These are phyloP conservation scores for Campylorhamphus procurvoides DNA, from an alignment of 2,113 vertebrate genomes.

Conservation along the genomic window DNA sequence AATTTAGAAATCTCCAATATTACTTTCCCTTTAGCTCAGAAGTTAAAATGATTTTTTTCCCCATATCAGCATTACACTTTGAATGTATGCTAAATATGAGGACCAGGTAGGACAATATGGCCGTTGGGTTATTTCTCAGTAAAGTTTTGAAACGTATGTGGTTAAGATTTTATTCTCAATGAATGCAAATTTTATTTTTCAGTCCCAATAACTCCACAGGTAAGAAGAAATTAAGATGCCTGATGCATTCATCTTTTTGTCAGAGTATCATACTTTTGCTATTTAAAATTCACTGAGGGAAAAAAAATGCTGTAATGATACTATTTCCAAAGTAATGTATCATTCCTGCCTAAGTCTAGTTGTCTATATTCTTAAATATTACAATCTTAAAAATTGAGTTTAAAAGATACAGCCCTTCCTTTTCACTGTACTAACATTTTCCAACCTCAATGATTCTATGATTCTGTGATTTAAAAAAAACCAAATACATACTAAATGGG, in stretches of 20 bases:
- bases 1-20: background rate
- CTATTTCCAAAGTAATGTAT: background rate
- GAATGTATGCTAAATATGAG: background rate
- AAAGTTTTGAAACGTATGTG: background rate
- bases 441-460: background rate
- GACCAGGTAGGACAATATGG: background rate
- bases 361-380: background rate
- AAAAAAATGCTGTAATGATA: background rate
- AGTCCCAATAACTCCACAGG: background rate
- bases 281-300: background rate
- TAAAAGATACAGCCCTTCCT: background rate
- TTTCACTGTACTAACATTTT: background rate
- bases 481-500: background rate
- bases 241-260: background rate
- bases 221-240: constrained; percentile 3
- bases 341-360: background rate
- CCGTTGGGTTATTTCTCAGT: background rate
- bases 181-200: background rate
- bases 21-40: background rate
- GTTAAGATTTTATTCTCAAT: background rate
- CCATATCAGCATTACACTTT: background rate
- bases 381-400: background rate
- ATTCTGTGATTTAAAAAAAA: constrained; percentile 9
- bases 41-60: background rate
- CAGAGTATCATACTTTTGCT: background rate